Base-by-base conservation (phyloP, 1,140 invertebrate genomes). In the Chelonus insularis region DNA sequence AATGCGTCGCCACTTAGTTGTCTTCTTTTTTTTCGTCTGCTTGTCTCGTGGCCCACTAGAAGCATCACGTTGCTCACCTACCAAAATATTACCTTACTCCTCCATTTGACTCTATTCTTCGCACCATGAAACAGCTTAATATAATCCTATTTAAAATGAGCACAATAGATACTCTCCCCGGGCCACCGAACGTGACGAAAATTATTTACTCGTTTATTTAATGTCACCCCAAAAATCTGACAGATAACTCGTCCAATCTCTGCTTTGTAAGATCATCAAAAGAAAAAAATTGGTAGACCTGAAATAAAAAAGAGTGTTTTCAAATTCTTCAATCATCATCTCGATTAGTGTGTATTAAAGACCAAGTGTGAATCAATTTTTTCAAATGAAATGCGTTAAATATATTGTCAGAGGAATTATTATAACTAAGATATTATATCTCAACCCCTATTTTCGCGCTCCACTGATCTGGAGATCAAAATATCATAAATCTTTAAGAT, bases 131-230 rank as follows among this genome's bases (percentile, higher is more conserved):
- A 80, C 73, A 78, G 79, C 77, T 80, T 79, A 81, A 79, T 80
- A 81, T 81, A 81, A 81, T 81, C 79, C 77, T 75, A 78, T 81
- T 80, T 79, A 71, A 78, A 69, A 70, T 20, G 43, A 11, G 41
- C 7, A 61, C 51, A 61, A 61, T 61, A 23, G 39, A 12, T 16
- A 45, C 39, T 20, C 25, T 16, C 43, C 23, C 11, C 11, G 62
- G 14, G 60, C 39, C 67, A 62, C 62, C 63, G 70, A 78, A 81
- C 79, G 78, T 80, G 78, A 80, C 76, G 70, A 69, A 81, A 79
- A 79, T 81, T 79, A 80, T 80, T 81, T 81, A 77, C 79, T 78
- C 77, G 72, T 80, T 81, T 79, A 78, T 73, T 75, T 76, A 70
- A 75, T 72, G 68, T 72, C 67, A 39, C 52, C 36, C 12, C 14